Conservation (phyloP, 2,888 invertebrate genomes). For the Caenorhabditis doughertyi region DNA sequence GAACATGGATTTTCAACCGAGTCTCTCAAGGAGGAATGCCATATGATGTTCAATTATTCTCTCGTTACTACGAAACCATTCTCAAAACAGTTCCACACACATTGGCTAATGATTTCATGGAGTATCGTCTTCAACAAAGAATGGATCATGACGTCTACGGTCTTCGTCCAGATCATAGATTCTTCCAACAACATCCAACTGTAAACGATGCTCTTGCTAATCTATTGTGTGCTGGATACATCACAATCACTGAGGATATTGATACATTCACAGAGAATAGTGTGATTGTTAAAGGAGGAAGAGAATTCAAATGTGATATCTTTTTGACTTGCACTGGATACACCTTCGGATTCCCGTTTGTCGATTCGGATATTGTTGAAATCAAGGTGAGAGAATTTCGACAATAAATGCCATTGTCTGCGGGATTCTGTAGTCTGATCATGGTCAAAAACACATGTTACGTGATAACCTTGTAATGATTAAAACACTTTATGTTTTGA, state of each 20-base stretch:
- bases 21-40: slow-evolving; percentile 78
- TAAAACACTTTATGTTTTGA: neutral
- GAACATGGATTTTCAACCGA: slow-evolving; percentile 84
- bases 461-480: slow-evolving; percentile 1
- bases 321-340: slow-evolving; percentile 83
- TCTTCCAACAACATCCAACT: slow-evolving; percentile 83
- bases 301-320: slow-evolving; percentile 80
- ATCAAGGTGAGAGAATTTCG: slow-evolving; percentile 71
- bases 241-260: slow-evolving; percentile 90
- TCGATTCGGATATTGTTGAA: slow-evolving; percentile 79
- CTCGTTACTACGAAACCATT: slow-evolving; percentile 76
- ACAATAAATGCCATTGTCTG: neutral
- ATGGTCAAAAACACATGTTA: slow-evolving; percentile 1
- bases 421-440: slow-evolving; percentile 3
- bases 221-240: slow-evolving; percentile 82
- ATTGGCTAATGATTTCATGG: slow-evolving; percentile 82
- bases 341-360: slow-evolving; percentile 84
- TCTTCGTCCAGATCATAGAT: slow-evolving; percentile 80
- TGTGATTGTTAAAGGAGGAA: slow-evolving; percentile 87
- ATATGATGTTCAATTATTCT: slow-evolving; percentile 73
- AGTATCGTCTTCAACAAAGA: slow-evolving; percentile 76
- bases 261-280: slow-evolving; percentile 98
- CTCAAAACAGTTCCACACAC: slow-evolving; percentile 77
- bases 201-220: slow-evolving; percentile 84
- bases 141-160: slow-evolving; percentile 82